These are phyloP conservation scores for Oceanodroma leucorhoa DNA, from an alignment of 2,797 vertebrate species.

Conservation along the genomic window DNA sequence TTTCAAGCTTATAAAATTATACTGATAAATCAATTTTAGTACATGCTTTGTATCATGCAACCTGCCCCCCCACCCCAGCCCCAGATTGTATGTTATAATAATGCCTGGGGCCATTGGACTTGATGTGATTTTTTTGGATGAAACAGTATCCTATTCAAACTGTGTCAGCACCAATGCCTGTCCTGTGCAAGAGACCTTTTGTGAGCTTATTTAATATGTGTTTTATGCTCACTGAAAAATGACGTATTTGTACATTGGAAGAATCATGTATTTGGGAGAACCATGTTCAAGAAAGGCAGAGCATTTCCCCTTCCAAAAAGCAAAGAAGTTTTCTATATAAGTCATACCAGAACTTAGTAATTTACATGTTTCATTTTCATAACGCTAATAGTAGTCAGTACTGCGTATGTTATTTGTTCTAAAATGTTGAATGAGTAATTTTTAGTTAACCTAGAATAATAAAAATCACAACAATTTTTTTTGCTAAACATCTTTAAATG, in stretches of 20 bases:
- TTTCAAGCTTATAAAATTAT: slow-evolving; percentile 2
- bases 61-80: not conserved
- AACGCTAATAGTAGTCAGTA: not conserved
- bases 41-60: not conserved
- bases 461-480: not conserved
- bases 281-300: not conserved
- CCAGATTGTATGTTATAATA: not conserved
- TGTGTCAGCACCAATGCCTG: not conserved
- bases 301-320: not conserved
- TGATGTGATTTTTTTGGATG: not conserved
- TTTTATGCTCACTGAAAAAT: not conserved
- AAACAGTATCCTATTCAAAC: not conserved
- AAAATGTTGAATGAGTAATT: not conserved
- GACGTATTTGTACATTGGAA: not conserved
- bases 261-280: not conserved
- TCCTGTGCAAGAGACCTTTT: not conserved
- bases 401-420: not conserved
- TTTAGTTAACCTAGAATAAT: not conserved
- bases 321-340: not conserved
- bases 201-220: not conserved
- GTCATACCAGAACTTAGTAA: not conserved
- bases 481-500: not conserved
- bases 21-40: slow-evolving; percentile 11
- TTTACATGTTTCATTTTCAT: not conserved
- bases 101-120: not conserved